Evolutionary conservation across 2,888 invertebrate genomes (phyloP).

Genomic region (Diachrysia chrysitis): DNA sequence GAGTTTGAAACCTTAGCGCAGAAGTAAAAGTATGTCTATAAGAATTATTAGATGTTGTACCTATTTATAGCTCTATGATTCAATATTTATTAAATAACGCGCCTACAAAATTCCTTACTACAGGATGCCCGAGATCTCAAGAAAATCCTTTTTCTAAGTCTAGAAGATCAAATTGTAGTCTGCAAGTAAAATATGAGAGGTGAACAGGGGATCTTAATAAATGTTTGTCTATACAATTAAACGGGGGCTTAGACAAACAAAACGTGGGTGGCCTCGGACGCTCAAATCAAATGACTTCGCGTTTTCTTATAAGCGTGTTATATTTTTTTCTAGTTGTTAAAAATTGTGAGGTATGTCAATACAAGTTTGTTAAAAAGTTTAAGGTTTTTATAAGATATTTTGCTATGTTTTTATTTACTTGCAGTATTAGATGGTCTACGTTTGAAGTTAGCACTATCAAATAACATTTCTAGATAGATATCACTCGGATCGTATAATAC

Average conservation of each 20-base stretch:
- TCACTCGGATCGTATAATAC: no score
- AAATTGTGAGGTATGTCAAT: constrained; percentile 56
- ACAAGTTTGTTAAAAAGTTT: constrained; percentile 28
- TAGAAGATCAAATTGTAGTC: constrained; percentile 22
- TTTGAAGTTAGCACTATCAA: no score
- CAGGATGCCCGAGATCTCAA: not conserved
- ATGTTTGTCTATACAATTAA: constrained; percentile 86
- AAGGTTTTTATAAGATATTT: constrained; percentile 12
- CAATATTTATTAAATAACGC: not conserved
- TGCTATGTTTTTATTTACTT: not conserved
- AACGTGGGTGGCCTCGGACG: constrained; percentile 79
- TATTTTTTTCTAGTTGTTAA: constrained; percentile 48
- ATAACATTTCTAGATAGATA: no score
- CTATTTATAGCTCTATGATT: no score
- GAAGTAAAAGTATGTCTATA: no score
- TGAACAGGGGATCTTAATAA: constrained; percentile 73
- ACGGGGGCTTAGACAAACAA: constrained; percentile 77
- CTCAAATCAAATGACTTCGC: constrained; percentile 71
- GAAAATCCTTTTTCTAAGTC: not conserved
- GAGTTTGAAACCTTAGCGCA: no score
- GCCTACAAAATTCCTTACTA: not conserved
- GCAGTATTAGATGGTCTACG: not conserved
- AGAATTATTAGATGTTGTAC: no score
- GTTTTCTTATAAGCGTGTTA: constrained; percentile 60
- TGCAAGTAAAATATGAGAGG: constrained; percentile 57